Evolutionary conservation across 1,140 invertebrate genomes (phyloP), one percentile per base, ranked within the genome.

Genomic region (Drosophila takahashii): DNA sequence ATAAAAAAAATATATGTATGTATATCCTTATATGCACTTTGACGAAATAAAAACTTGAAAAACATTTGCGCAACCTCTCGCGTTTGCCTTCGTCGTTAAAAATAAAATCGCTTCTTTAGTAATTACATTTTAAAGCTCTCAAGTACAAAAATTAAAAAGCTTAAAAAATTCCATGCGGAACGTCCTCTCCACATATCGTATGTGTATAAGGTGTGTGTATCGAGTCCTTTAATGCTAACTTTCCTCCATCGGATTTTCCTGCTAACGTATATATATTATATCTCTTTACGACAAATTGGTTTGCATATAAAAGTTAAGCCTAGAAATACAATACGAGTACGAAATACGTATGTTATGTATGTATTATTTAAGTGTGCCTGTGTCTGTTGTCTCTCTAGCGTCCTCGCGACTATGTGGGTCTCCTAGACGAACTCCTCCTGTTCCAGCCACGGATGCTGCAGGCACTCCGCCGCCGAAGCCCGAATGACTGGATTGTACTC

Each of bases 381-480:
- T 61, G 45, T 36, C n/a, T 44, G 47, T 36, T 53, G 37, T 48
- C 11, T 60, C 27, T 54, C 44, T 32, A 18, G 60, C 32, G 34
- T 11, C 39, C 11, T 18, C 7, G 16, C 39, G n/a, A 36, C n/a
- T 13, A 3, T n/a, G 5, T 15, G 32, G 13, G n/a, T 18, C 47
- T 34, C 27, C 70, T 83, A 92, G 62, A 92, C 90, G 52, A 92
- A 92, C 66, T 92, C 91, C 52, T 92, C 90, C 81, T 99, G 93
- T 97, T 92, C 90, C 81, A 99, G 93, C 97, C 98, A 99, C 6
- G 97, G 96, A 94, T 99, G 98, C 92, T 96, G 95, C 80, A 99
- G 94, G 93, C 98, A 98, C 92, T 99, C 95, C 42, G 95, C 95
- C 53, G 99, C 99, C 44, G 98, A 99, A 36, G 98, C 98, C 81